These are phyloP conservation scores for Beroe ovata DNA, from an alignment of 37 sponge, comb jelly and placozoan genomes.

Conservation along the genomic window DNA sequence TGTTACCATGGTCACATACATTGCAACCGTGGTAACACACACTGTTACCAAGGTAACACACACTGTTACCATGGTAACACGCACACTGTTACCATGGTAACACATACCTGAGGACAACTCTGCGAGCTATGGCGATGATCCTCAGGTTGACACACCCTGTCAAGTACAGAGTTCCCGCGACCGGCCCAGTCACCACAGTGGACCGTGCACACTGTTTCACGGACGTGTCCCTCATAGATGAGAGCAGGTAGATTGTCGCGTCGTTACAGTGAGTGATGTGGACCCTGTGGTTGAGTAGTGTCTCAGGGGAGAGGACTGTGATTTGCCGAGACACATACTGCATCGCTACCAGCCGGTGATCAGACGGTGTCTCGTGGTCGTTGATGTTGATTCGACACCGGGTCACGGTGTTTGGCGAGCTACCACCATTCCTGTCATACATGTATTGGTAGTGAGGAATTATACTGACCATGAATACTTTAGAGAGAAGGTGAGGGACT, in stretches of 20 bases:
- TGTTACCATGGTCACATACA: too few relatives aligned
- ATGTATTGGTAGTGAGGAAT: not conserved
- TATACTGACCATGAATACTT: too few relatives aligned
- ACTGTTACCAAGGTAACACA: too few relatives aligned
- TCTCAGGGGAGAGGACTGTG: constrained; percentile 11
- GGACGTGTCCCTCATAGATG: not conserved
- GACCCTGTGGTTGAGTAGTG: constrained; percentile 48
- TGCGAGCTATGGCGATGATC: constrained; percentile 39
- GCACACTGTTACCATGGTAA: too few relatives aligned
- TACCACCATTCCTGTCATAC: not conserved
- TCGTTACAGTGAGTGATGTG: constrained; percentile 62
- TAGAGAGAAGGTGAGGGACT: too few relatives aligned
- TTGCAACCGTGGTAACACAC: too few relatives aligned
- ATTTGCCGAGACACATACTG: constrained; percentile 63
- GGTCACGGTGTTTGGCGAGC: constrained; percentile 35
- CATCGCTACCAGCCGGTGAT: constrained; percentile 56
- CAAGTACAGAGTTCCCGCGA: constrained; percentile 30
- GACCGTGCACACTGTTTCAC: constrained; percentile 42
- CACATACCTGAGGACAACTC: constrained; percentile 36
- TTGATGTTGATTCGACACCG: constrained; percentile 27
- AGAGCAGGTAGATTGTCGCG: constrained; percentile 50
- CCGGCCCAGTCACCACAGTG: constrained; percentile 48
- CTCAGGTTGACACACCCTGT: constrained; percentile 52
- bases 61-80: too few relatives aligned
- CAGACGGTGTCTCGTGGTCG: constrained; percentile 62